Percentiles rank a stretch among this genome's conserved stretches.
phyloP scores from a whole-genome alignment of 2,888 invertebrate genomes.

The Nematopogon swammerdamellus region DNA sequence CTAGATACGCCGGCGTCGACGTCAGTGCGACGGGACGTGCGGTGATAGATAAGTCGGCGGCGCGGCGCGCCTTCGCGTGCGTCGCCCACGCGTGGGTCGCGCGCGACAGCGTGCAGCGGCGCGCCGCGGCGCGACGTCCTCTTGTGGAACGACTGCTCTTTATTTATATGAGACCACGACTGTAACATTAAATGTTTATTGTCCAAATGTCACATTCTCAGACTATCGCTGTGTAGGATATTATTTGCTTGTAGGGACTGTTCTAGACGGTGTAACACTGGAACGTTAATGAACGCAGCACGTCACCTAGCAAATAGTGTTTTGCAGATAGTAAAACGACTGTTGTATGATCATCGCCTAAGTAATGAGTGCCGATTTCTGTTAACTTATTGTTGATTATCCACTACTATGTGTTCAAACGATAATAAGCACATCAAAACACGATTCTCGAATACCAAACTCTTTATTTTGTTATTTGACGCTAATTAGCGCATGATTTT shows the following conservation, averaged over 20 bases:
- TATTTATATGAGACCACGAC: not conserved
- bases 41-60: not conserved
- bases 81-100: not conserved
- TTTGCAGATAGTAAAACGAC: not conserved
- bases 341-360: not conserved
- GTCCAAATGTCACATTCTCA: not conserved
- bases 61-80: not conserved
- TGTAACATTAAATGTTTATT: not conserved
- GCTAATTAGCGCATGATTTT: not conserved
- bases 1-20: conserved; percentile 1
- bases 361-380: not conserved
- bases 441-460: not conserved
- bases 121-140: not conserved
- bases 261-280: not conserved
- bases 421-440: not conserved
- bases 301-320: not conserved
- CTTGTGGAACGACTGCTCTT: not conserved
- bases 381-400: not conserved
- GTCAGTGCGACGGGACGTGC: conserved; percentile 14
- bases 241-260: not conserved
- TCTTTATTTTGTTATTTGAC: not conserved
- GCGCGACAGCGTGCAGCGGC: too few relatives aligned
- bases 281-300: not conserved
- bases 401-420: not conserved
- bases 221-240: not conserved